These are phyloP conservation scores for Clupea harengus DNA, from an alignment of 2,113 vertebrate genomes.

Conservation along the genomic window DNA sequence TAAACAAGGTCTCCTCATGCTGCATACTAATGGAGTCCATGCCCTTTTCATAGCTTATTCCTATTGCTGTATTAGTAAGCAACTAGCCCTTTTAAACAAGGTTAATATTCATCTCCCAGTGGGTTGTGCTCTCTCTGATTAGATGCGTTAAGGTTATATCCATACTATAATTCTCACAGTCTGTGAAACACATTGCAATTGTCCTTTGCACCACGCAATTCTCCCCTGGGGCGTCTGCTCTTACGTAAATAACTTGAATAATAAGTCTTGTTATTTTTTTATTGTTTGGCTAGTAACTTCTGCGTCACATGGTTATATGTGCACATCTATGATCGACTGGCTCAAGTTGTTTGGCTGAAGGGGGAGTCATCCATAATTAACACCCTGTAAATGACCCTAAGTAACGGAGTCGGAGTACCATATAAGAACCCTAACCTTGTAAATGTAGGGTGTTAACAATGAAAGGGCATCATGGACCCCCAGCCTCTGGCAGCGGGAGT, in stretches of 20 bases:
- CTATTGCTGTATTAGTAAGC: not conserved
- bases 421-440: too few species aligned
- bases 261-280: not conserved
- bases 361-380: not conserved
- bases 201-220: not conserved
- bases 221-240: not conserved
- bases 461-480: not conserved
- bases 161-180: not conserved
- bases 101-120: not conserved
- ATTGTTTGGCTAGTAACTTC: not conserved
- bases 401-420: too few species aligned
- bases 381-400: not conserved
- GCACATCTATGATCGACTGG: not conserved
- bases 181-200: not conserved
- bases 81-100: not conserved
- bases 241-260: not conserved
- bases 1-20: not conserved
- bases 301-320: not conserved
- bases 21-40: not conserved
- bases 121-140: not conserved
- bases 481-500: not conserved
- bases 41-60: slow-evolving; percentile 1
- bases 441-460: not conserved
- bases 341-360: not conserved
- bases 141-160: not conserved